Conservation (phyloP, 2,888 invertebrate genomes). For the Iselma pallidipennis region DNA sequence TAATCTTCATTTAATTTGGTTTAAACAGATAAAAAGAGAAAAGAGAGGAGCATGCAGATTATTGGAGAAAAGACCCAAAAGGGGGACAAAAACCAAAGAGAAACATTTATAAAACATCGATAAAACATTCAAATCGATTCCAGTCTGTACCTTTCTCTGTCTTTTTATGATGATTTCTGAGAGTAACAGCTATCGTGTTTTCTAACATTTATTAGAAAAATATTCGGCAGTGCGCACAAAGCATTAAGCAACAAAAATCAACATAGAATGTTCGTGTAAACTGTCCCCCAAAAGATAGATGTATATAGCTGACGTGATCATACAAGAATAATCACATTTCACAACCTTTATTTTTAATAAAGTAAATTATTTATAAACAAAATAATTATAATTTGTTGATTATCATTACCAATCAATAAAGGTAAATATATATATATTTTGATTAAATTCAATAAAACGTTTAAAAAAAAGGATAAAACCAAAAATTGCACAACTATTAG, state of each 20-base stretch:
- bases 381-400: slow-evolving; percentile 23
- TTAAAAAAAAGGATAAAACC: slow-evolving; percentile 34
- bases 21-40: background rate
- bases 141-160: background rate
- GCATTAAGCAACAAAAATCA: slow-evolving; percentile 46
- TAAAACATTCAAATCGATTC: background rate
- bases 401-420: too few species aligned
- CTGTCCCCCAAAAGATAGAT: slow-evolving; percentile 29
- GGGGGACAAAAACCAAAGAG: background rate
- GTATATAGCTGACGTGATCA: slow-evolving; percentile 1
- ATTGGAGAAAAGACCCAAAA: too few species aligned
- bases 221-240: slow-evolving; percentile 39
- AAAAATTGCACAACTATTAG: slow-evolving; percentile 35
- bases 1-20: too few species aligned
- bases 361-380: slow-evolving; percentile 37
- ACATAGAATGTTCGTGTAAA: slow-evolving; percentile 54
- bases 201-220: background rate
- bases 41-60: background rate
- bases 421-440: too few species aligned
- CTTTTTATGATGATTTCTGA: background rate
- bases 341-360: slow-evolving; percentile 47
- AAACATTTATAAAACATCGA: background rate
- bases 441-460: slow-evolving; percentile 36
- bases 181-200: background rate
- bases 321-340: slow-evolving; percentile 36